phyloP scores from a whole-genome alignment of 1,140 invertebrate species.

The Platyura marginata region DNA sequence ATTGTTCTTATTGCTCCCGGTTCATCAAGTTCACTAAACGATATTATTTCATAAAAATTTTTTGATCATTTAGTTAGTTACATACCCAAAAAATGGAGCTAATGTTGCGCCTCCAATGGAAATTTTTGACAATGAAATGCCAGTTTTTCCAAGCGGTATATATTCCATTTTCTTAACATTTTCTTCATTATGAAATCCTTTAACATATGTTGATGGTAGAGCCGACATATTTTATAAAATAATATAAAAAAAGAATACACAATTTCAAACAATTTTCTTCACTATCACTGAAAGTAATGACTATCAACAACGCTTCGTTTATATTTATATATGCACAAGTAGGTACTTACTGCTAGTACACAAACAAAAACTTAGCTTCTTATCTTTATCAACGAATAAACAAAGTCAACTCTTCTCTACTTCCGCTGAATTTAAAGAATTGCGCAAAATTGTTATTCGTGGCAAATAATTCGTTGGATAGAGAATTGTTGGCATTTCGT shows the following conservation, averaged over 20 bases:
- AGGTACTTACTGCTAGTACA: too few relatives aligned
- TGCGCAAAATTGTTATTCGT: neutral
- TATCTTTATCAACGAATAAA: too few relatives aligned
- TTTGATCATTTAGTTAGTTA: constrained; percentile 1
- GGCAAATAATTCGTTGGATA: neutral
- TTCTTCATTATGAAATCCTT: constrained; percentile 36
- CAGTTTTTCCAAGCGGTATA: constrained; percentile 31
- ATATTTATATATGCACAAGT: neutral
- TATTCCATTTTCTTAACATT: constrained; percentile 35
- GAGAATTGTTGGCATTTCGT: neutral
- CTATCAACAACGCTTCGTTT: neutral
- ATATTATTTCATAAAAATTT: neutral
- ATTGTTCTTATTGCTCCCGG: constrained; percentile 49
- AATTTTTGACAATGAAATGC: constrained; percentile 32
- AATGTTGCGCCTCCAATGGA: constrained; percentile 34
- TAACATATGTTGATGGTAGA: constrained; percentile 30
- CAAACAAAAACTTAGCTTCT: too few relatives aligned
- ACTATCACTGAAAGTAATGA: neutral
- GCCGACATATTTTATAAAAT: neutral
- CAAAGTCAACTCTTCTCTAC: too few relatives aligned
- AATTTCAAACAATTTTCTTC: neutral
- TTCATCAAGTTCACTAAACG: constrained; percentile 19
- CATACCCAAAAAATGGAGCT: constrained; percentile 34
- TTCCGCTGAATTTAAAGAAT: neutral
- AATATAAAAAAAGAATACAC: too few relatives aligned